phyloP scores from a whole-genome alignment of 2,113 vertebrate genomes.

The Phrynocephalus versicolor region DNA sequence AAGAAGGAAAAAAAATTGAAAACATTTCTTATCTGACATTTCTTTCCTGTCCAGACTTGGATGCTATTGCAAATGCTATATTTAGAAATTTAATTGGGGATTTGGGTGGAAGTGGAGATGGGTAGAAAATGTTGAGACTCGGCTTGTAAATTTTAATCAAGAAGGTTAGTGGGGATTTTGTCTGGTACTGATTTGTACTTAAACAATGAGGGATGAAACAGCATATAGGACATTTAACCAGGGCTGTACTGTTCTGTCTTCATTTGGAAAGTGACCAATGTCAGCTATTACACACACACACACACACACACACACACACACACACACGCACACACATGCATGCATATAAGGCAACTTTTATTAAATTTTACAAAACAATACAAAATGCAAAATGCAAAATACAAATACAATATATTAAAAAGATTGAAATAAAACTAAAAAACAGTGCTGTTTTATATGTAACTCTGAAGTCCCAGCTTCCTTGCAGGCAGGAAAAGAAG shows the following conservation, averaged over 20 bases:
- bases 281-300: no score
- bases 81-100: constrained; percentile 40
- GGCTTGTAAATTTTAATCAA: background rate
- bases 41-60: constrained; percentile 38
- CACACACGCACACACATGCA: no score
- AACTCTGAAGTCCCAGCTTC: background rate
- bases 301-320: no score
- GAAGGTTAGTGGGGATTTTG: background rate
- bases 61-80: constrained; percentile 35
- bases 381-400: no score
- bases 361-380: no score
- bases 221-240: background rate
- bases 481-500: background rate
- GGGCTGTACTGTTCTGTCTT: background rate
- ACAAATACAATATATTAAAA: no score
- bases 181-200: background rate
- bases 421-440: no score
- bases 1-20: constrained; percentile 26
- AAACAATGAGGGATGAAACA: background rate
- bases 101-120: constrained; percentile 18
- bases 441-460: no score
- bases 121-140: constrained; percentile 13
- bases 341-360: no score
- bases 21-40: constrained; percentile 32
- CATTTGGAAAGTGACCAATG: background rate